Base-by-base conservation (phyloP, 92 coral and sea anemone genomes). In the Porites lobata region DNA sequence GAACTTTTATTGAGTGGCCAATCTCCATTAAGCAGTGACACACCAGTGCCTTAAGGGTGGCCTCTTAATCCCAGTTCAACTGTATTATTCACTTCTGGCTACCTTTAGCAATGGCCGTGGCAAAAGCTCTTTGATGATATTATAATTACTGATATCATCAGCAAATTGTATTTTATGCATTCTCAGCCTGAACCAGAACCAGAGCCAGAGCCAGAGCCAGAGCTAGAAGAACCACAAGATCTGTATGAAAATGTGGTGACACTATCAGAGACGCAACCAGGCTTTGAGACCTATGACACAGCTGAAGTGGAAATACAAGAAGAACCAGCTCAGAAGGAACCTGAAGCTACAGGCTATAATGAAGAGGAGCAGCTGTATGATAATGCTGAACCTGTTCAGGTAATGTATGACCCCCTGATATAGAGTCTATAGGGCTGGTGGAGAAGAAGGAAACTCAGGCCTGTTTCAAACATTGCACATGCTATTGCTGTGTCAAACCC, bases 341-440 rank as follows among this genome's bases (percentile, higher is more conserved):
- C 47, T 56, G 82, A 79, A 78, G 70, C 83, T 38, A 56, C 78
- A 18, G 78, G 52, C 59, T 70, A 19, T 58, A 62, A 57, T 78
- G 78, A 71, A 13, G 86, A 91, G 11, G 86, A 70, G 14, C 80
- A 88, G 9, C 83, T 81, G 29, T 93, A 93, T 85, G 94, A 93
- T 47, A 92, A 88, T 70, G 47, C 80, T 24, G 64, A 62, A 69
- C 72, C 73, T 1, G 14, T n/a, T 10, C 75, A 61, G 64, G 74
- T 79, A 43, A 38, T 38, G 47, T 38, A 3, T 38, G 47, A 38
- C 47, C 47, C 47, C 47, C 47, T 38, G 47, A 38, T 38, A 3
- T 38, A 0, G 6, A 38, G 47, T 38, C 47, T 38, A 38, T 3
- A 38, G 47, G 47, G 47, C 6, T 4, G 47, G 47, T 38, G 47